Conservation (phyloP, 2,797 vertebrate species). For the Neosilurus hyrtlii region DNA sequence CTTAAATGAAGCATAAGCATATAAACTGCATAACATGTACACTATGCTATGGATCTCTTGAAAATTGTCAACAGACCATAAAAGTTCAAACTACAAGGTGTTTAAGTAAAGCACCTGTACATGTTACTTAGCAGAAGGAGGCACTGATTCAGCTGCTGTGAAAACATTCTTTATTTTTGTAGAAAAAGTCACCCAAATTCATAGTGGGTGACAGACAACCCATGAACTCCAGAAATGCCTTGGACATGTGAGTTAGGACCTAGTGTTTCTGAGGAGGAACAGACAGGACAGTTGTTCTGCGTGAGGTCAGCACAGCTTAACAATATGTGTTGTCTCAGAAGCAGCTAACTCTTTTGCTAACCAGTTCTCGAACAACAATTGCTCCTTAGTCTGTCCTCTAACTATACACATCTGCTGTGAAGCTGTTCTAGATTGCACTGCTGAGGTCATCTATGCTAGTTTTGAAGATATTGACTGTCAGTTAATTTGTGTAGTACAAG, state of each 20-base stretch:
- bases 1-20: neutral
- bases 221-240: conserved; percentile 50
- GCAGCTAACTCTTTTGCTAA: conserved; percentile 5
- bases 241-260: conserved; percentile 55
- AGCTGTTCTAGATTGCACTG: conserved; percentile 31
- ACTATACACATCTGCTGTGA: conserved; percentile 16
- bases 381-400: conserved; percentile 19
- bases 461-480: conserved; percentile 5
- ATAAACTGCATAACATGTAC: neutral
- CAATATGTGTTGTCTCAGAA: conserved; percentile 21
- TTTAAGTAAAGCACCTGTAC: conserved; percentile 27
- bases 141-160: conserved; percentile 64
- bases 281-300: conserved; percentile 8
- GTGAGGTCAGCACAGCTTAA: conserved; percentile 23
- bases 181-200: conserved; percentile 50
- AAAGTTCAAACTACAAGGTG: conserved; percentile 36
- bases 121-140: conserved; percentile 64
- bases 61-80: conserved; percentile 55
- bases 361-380: neutral
- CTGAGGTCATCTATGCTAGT: conserved; percentile 26
- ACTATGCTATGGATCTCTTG: conserved; percentile 61
- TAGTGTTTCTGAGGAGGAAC: conserved; percentile 41
- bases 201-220: conserved; percentile 47
- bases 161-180: conserved; percentile 63
- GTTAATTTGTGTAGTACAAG: neutral